Conservation (phyloP, 2,113 vertebrate species). For the Microcebus lehilahytsara region DNA sequence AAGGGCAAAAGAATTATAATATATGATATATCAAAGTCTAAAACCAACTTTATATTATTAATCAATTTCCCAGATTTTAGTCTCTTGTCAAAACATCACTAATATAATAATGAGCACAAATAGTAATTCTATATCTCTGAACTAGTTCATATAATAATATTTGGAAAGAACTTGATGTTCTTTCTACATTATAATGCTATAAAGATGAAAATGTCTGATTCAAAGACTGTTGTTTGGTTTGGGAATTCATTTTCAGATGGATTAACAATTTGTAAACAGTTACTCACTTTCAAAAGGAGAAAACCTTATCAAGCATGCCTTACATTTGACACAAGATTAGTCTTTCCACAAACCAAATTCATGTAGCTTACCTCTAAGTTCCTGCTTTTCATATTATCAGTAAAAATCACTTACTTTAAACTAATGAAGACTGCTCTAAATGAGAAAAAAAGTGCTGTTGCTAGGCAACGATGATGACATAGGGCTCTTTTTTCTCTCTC, state of each 20-base stretch:
- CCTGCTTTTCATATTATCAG: slow-evolving; percentile 67
- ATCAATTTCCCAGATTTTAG: slow-evolving; percentile 30
- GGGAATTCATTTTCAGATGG: slow-evolving; percentile 36
- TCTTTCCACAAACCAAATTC: slow-evolving; percentile 68
- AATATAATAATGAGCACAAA: slow-evolving; percentile 62
- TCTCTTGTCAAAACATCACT: slow-evolving; percentile 50
- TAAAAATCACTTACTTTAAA: slow-evolving; percentile 70
- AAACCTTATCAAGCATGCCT: slow-evolving; percentile 39
- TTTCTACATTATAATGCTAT: slow-evolving; percentile 30
- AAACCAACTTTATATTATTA: slow-evolving; percentile 10
- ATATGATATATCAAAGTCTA: slow-evolving; percentile 25
- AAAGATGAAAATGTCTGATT: slow-evolving; percentile 60
- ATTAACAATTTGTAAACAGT: slow-evolving; percentile 65
- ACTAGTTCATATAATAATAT: slow-evolving; percentile 59
- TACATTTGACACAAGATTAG: slow-evolving; percentile 66
- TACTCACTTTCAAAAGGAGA: slow-evolving; percentile 39
- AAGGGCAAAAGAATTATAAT: neutral
- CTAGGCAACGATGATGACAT: slow-evolving; percentile 86
- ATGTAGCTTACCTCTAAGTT: slow-evolving; percentile 49
- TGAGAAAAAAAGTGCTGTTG: slow-evolving; percentile 83
- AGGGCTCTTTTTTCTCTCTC: slow-evolving; percentile 67
- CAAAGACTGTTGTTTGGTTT: slow-evolving; percentile 31
- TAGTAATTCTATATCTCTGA: slow-evolving; percentile 46
- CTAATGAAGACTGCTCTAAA: slow-evolving; percentile 78
- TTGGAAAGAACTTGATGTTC: neutral